Evolutionary conservation across 2,797 vertebrate genomes (phyloP), one percentile per base, ranked within the genome.

Genomic region (Argyrosomus regius): DNA sequence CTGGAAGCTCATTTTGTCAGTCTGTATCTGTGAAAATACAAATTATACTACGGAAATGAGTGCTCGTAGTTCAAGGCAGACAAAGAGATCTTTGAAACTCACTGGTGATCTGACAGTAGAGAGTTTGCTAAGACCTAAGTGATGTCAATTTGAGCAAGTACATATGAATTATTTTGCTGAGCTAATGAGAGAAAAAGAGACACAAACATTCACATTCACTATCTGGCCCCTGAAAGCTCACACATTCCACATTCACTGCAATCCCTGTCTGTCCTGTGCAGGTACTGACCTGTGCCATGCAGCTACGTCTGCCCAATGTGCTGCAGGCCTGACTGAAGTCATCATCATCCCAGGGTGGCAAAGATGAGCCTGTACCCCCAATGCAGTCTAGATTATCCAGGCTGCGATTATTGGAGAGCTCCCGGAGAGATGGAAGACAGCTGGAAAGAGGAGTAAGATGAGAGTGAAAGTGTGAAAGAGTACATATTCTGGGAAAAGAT

Each of bases 361-460:
- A 97, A 86, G 97, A 96, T 3, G 96, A 96, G 76, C 95, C 94
- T 41, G 96, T 92, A 72, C 96, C 97, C 78, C 96, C 97, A 0
- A 99, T 96, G 71, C 97, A 97, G 93, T 99, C 98, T 80, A 99
- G 93, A 90, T 96, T 97, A 93, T 99, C 98, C 91, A 99, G 94
- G 93, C 98, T 99, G 93, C 96, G 98, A 91, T 93, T 93, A 85
- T 87, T 95, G 78, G 96, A 94, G 62, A 96, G 87, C 92, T 96
- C 96, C 90, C 94, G 91, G 88, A 96, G 93, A 77, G 96, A 95
- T 8, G 96, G 95, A 93, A 96, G 96, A 95, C 96, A 96, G 90
- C 96, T 96, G 83, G 65, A 61, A 62, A 81, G 52, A 54, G 74
- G 53, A 53, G 63, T 26, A 53, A 66, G 73, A 63, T 14, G 16